Conservation (phyloP, 2,888 invertebrate species). For the Drosophila suboccidentalis region DNA sequence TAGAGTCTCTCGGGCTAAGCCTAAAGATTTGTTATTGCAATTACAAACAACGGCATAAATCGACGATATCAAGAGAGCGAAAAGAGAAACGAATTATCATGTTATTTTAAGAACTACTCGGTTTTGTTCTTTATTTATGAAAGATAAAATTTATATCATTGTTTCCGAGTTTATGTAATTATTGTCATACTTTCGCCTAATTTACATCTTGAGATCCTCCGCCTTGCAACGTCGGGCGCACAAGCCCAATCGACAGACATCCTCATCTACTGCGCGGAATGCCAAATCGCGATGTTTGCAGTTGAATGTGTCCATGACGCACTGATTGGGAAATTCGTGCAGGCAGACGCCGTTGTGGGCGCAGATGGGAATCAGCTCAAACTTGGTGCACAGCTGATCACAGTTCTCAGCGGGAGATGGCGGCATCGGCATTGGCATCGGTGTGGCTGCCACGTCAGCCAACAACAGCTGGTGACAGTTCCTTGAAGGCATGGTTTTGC, state of each 20-base stretch:
- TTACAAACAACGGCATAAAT: too few species aligned
- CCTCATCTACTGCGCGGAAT: conserved; percentile 71
- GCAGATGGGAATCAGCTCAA: conserved; percentile 77
- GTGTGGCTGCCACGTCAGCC: conserved; percentile 35
- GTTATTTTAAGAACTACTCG: not conserved
- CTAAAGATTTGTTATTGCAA: not conserved
- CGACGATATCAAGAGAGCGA: not conserved
- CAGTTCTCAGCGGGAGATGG: conserved; percentile 47
- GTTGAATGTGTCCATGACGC: conserved; percentile 80
- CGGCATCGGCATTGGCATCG: conserved; percentile 17
- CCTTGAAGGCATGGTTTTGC: conserved; percentile 33
- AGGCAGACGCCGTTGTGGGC: conserved; percentile 77
- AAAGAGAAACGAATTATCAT: not conserved
- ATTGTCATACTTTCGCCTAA: not conserved
- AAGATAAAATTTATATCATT: not conserved
- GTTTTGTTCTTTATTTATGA: conserved; percentile 7
- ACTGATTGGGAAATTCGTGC: conserved; percentile 82
- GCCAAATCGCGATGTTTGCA: conserved; percentile 73
- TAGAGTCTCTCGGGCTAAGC: too few species aligned
- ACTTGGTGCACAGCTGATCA: conserved; percentile 77
- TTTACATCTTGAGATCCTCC: conserved; percentile 55
- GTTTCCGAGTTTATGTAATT: too few species aligned
- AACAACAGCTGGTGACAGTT: conserved; percentile 56
- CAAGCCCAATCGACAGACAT: conserved; percentile 61
- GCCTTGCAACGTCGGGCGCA: conserved; percentile 65